Percentiles rank a stretch among this genome's conserved stretches.
phyloP scores from a whole-genome alignment of 2,113 vertebrate genomes.

The Saguinus imperator region DNA sequence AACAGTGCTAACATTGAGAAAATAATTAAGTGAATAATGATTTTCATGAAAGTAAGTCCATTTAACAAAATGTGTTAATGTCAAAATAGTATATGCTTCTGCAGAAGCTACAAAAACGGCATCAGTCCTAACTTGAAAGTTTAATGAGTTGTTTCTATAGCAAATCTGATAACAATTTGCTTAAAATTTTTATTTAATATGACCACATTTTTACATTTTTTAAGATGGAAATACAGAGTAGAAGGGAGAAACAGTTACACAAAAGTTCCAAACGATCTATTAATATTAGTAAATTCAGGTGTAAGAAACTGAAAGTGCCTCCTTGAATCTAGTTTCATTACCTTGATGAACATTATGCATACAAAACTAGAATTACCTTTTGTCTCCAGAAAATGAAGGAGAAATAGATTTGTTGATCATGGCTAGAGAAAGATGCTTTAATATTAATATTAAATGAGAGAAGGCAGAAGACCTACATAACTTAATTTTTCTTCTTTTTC shows the following conservation, averaged over 20 bases:
- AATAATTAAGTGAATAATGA: neutral
- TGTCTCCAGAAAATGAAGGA: neutral
- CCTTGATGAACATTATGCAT: neutral
- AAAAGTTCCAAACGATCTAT: neutral
- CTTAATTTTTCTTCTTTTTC: neutral
- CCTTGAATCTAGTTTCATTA: neutral
- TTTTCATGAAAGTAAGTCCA: neutral
- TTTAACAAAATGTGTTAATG: neutral
- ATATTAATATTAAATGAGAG: neutral
- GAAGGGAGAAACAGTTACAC: neutral
- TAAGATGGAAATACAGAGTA: neutral
- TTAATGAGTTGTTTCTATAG: neutral
- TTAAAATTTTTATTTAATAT: neutral
- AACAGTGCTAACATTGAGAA: neutral
- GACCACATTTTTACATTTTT: neutral
- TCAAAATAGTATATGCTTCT: neutral
- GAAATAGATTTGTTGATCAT: neutral
- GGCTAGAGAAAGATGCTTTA: neutral
- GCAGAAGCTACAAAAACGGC: neutral
- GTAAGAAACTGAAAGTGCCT: neutral
- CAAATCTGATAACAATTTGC: neutral
- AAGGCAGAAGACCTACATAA: neutral
- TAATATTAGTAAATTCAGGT: neutral
- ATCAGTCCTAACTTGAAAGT: neutral
- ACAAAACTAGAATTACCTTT: neutral